Evolutionary conservation across 23 tunicate genomes (phyloP), one percentile per base, ranked within the genome.

Genomic region (Phallusia fumigata): DNA sequence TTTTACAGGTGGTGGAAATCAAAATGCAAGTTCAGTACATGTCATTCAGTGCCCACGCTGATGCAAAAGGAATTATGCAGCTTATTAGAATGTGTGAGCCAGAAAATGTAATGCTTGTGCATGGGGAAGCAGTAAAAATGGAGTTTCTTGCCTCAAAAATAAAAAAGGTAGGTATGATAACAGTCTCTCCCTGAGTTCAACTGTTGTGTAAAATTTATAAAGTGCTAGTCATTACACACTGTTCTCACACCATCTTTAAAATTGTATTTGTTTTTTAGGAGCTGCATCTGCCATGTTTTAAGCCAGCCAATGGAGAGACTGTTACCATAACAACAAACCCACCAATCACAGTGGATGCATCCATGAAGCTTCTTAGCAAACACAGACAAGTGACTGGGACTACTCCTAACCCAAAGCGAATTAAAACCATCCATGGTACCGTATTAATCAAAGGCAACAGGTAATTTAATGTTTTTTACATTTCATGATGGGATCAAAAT

Each of bases 31-130:
- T 97, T 33, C 88, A 92, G 74, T 97, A 97, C 88, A 97, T 97
- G 99, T 97, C 99, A 53, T 97, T 97, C 64, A 88, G 95, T 76
- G 99, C 99, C 0, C 99, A 97, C 80, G 99, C 99, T 0, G 99
- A 97, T 84, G 99, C 99, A 10, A 96, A 96, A 79, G 99, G 99
- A 8, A 96, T 96, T 21, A 96, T 96, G 99, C 99, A 96, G 81
- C 76, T 97, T 76, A 92, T 93, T 16, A 52, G 95, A 75, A 92
- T 92, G 99, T 88, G 93, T 65, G 92, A 92, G 76, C 99, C 99
- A 36, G 84, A 79, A 30, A 86, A 92, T 85, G 97, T 97, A 0
- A 88, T 97, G 99, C 83, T 97, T 65, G 99, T 97, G 52, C 99
- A 97, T 85, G 99, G 99, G 2, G 99, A 97, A 83, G 87, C 97